A percentile compares a stretch with the other conserved stretches of the same genome.
Evolutionary conservation across 2,888 invertebrate species (phyloP).

Genomic region (Dolichopus griseipennis): DNA sequence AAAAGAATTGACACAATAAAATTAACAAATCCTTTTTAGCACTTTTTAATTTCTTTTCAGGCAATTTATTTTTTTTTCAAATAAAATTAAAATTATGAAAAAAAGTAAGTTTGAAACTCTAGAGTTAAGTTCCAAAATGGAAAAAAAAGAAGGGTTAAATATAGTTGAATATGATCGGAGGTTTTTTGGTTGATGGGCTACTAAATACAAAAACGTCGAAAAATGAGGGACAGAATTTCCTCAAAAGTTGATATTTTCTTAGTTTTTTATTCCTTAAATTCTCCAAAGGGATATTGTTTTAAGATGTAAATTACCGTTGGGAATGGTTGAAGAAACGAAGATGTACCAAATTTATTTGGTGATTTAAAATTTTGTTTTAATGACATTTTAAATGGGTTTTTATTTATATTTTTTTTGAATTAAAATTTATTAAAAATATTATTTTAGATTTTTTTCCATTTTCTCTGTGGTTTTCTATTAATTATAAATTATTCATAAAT

Average conservation of each 20-base stretch:
- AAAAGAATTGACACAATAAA: no score
- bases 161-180: background rate
- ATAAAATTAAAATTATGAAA: no score
- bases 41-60: slow-evolving; percentile 18
- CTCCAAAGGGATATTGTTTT: background rate
- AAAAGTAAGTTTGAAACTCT: background rate
- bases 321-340: background rate
- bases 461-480: background rate
- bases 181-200: no score
- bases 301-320: background rate
- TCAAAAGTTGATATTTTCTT: background rate
- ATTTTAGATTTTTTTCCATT: no score
- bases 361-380: background rate
- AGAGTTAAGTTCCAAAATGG: background rate
- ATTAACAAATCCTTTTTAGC: slow-evolving; percentile 18
- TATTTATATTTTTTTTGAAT: background rate
- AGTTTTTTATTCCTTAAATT: background rate
- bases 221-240: background rate
- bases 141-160: background rate
- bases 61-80: background rate
- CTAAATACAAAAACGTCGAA: no score
- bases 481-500: background rate
- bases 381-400: slow-evolving; percentile 1
- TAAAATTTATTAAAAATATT: background rate
- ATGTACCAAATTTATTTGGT: background rate